Percentiles rank a stretch among this genome's conserved stretches.
Evolutionary conservation across 2,113 vertebrate species (phyloP).

Genomic region (Chaetops frenatus): DNA sequence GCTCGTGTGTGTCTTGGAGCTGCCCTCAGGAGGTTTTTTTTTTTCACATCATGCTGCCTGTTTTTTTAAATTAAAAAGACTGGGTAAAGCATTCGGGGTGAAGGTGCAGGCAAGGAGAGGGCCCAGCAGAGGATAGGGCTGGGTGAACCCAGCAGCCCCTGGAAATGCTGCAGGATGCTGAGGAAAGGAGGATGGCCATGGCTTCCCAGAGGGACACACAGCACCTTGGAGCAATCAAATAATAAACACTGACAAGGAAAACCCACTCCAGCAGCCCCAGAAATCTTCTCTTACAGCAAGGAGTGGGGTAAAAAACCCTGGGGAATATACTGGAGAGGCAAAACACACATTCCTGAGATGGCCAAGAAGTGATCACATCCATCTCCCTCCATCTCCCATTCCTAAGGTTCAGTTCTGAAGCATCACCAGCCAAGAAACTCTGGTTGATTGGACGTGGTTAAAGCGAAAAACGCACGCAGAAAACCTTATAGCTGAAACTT

Average conservation of each 20-base stretch:
- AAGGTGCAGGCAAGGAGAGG: background rate
- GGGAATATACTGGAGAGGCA: background rate
- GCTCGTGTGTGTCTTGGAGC: background rate
- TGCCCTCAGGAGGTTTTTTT: background rate
- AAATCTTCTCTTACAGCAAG: background rate
- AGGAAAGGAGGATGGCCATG: background rate
- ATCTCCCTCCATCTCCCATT: background rate
- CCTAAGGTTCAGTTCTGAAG: slow-evolving; percentile 12
- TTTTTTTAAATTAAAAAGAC: background rate
- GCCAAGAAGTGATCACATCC: slow-evolving; percentile 13
- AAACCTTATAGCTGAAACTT: background rate
- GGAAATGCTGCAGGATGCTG: background rate
- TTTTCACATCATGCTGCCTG: rapidly evolving
- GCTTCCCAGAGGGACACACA: background rate
- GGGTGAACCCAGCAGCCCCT: background rate
- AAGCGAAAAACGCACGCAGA: background rate
- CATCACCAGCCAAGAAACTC: slow-evolving; percentile 13
- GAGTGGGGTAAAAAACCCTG: background rate
- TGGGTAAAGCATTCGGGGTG: background rate
- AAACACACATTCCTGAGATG: slow-evolving; percentile 4
- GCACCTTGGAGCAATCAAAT: background rate
- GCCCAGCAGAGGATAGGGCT: background rate
- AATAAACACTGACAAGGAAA: background rate
- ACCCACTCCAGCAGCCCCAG: background rate
- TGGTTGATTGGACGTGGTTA: background rate